Conservation (phyloP, 2,113 vertebrate species). For the Astur gentilis region DNA sequence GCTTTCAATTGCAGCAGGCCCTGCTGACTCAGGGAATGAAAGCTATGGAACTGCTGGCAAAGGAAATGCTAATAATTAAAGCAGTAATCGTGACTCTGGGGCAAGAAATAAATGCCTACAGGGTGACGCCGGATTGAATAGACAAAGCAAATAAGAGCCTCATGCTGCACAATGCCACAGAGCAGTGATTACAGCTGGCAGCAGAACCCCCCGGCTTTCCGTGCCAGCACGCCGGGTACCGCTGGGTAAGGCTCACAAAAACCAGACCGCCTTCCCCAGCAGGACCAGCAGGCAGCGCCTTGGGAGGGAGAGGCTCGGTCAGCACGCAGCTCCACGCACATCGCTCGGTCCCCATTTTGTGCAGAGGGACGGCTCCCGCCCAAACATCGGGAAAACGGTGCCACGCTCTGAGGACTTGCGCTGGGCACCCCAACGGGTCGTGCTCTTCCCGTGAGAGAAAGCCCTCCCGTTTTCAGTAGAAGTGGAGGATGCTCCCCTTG, state of each 20-base stretch:
- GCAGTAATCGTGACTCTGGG: not conserved
- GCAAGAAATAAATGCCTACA: conserved; percentile 20
- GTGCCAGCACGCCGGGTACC: not conserved
- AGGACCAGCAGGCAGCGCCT: rapidly evolving
- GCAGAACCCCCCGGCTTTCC: not conserved
- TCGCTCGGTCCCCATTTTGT: rapidly evolving
- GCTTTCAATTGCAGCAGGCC: not conserved
- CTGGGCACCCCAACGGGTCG: not conserved
- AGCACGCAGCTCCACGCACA: not conserved
- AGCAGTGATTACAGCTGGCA: not conserved
- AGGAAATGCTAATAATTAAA: conserved; percentile 35
- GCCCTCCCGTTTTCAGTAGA: rapidly evolving
- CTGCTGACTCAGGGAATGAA: conserved; percentile 19
- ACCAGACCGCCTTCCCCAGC: not conserved
- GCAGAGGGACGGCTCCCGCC: not conserved
- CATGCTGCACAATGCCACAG: not conserved
- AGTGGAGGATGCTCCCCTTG: not conserved
- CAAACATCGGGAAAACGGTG: not conserved
- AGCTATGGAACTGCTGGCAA: conserved; percentile 14
- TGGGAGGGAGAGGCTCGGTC: not conserved
- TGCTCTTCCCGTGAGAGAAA: rapidly evolving
- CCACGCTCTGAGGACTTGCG: rapidly evolving
- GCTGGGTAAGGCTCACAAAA: rapidly evolving
- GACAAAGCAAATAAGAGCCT: not conserved
- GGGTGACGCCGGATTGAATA: not conserved